Evolutionary conservation across 2,797 vertebrate genomes (phyloP), one percentile per base, ranked within the genome.

Genomic region (Chaenodraco wilsoni): DNA sequence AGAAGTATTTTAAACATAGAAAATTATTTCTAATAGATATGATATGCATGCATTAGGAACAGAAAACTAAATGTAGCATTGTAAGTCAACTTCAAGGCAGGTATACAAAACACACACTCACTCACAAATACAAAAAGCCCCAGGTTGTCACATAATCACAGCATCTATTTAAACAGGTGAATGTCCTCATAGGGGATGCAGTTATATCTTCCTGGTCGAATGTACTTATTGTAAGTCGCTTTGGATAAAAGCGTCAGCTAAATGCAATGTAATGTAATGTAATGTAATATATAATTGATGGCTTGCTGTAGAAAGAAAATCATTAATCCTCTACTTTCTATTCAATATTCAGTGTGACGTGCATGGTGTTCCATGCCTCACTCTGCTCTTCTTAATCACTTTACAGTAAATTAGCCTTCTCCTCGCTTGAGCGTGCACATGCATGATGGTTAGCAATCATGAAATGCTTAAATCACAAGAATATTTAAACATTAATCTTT

Each of bases 111-210:
- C 27, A 4, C 4, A 27, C 27, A 27, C 27, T 1, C 27, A 27
- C 27, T 17, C 31, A 1, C 46, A 16, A 40, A 66, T 33, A 54
- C 50, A 82, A 70, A 79, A 57, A 41, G 14, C 60, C 78, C 19
- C 3, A 0, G 65, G 78, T 60, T 75, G 48, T 64, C 59, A 72
- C 72, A 76, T 86, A 83, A 85, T 77, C 61, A 69, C 74, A 68
- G 69, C 75, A 68, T 83, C 74, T 78, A 27, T 27, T 86, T 81
- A 75, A 87, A 84, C 61, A 84, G 83, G 73, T 86, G 78, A 27
- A 66, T 61, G 66, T 66, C 67, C 79, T 64, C 64, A 40, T 23
- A 80, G 60, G 58, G 51, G 65, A 62, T 80, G 56, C 56, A 73
- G 54, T 79, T 68, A 19, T 19, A 19, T 19, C 19, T 19, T 19